phyloP scores from a whole-genome alignment of 2,888 invertebrate genomes.

The Amorpha juglandis region DNA sequence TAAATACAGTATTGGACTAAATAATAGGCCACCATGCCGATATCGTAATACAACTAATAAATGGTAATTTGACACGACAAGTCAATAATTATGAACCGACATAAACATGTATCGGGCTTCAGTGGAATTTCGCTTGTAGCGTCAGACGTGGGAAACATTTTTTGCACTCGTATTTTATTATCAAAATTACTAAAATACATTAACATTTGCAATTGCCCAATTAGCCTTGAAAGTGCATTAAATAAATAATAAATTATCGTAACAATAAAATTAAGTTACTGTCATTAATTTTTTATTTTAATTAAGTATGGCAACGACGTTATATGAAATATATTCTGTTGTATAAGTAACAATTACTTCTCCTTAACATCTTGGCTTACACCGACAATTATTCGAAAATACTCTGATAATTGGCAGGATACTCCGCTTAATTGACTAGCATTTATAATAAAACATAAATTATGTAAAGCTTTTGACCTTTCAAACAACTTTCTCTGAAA shows the following conservation, averaged over 20 bases:
- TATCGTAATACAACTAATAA: conserved; percentile 79
- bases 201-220: conserved; percentile 3
- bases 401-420: conserved; percentile 3
- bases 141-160: conserved; percentile 64
- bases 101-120: conserved; percentile 72
- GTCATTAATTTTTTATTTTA: neutral
- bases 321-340: too few species aligned
- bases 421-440: conserved; percentile 16
- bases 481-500: conserved; percentile 57
- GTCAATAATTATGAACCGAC: conserved; percentile 79
- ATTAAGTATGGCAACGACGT: neutral
- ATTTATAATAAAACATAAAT: conserved; percentile 34
- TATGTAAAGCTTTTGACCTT: conserved; percentile 40
- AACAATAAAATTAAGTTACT: neutral
- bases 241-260: conserved; percentile 13
- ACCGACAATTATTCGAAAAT: conserved; percentile 6
- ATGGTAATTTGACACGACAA: conserved; percentile 81
- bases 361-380: neutral
- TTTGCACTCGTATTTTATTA: conserved; percentile 29
- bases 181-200: conserved; percentile 1
- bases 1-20: conserved; percentile 67
- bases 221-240: conserved; percentile 7
- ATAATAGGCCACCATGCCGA: conserved; percentile 68
- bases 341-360: neutral
- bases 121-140: conserved; percentile 68